Evolutionary conservation across 2,113 vertebrate species (phyloP), one percentile per base, ranked within the genome.

Genomic region (Aptenodytes forsteri): DNA sequence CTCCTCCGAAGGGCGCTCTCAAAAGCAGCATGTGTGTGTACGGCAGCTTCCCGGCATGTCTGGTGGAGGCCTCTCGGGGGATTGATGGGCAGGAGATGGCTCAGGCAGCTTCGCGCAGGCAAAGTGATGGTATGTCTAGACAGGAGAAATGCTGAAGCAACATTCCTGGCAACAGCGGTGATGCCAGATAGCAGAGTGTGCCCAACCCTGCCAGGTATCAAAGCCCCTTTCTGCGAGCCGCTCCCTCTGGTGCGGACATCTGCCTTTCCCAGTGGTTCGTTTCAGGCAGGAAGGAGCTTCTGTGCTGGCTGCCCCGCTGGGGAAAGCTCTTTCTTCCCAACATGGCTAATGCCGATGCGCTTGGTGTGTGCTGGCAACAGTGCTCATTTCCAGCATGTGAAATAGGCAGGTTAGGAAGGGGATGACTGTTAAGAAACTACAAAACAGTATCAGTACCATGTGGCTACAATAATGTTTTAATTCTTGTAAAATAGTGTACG

Each of bases 101-200:
- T 93, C 6, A 1, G 72, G 92, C 80, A 84, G 84, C 49, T 71
- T 82, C 5, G 2, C 2, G 4, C 42, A 79, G 94, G 85, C 77
- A 64, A 75, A 91, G 75, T 64, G 69, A 87, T 91, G 66, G 70
- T 27, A 49, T 44, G 93, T 96, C 96, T 95, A 96, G 97, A 96
- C 87, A 72, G 89, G 13, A 84, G 78, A 94, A 85, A 65, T n/a
- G 93, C 89, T 96, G 93, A 96, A 89, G 54, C 82, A 89, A 83
- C 61, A 30, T 94, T 96, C 76, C 87, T 50, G 6, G 86, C 80
- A 94, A 16, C 29, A 61, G 58, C 34, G 55, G 82, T 44, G 67
- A 56, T 85, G 59, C 76, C 89, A 89, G 79, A 73, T 17, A 95
- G 42, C 1, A 0, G 34, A 69, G 25, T 0, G 1, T 65, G 54